Conservation (phyloP, 2,797 vertebrate species). For the Xiphophorus birchmanni region DNA sequence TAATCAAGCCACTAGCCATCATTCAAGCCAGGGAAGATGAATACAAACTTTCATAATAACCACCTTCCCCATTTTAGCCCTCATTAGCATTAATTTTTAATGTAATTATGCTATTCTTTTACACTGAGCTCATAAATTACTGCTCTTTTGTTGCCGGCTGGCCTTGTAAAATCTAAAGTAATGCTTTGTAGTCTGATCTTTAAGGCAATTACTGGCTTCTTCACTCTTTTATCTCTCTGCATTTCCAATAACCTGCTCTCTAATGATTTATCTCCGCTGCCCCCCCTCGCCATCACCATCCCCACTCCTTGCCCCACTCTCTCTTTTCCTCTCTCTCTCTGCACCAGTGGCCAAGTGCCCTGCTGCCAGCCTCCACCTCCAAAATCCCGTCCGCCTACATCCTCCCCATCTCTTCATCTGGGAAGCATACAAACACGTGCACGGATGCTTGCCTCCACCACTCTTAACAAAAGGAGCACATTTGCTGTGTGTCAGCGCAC, state of each 20-base stretch:
- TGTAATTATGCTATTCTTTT: conserved; percentile 99
- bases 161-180: conserved; percentile 99
- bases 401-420: conserved; percentile 65
- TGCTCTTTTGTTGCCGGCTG: conserved; percentile 98
- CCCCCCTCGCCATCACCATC: conserved; percentile 25
- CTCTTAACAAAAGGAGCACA: conserved; percentile 42
- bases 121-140: conserved; percentile 99
- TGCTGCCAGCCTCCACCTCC: conserved; percentile 66
- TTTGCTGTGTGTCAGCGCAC: conserved; percentile 23
- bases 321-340: conserved; percentile 55
- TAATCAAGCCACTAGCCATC: conserved; percentile 99
- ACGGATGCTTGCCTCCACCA: conserved; percentile 42
- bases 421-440: conserved; percentile 57
- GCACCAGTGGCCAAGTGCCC: conserved; percentile 73
- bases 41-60: conserved; percentile 99
- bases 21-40: conserved; percentile 98
- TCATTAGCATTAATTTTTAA: conserved; percentile 99
- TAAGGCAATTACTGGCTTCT: conserved; percentile 99
- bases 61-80: conserved; percentile 99
- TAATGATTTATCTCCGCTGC: conserved; percentile 85
- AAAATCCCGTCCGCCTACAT: conserved; percentile 70
- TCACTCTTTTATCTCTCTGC: conserved; percentile 89
- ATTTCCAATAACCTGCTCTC: conserved; percentile 92
- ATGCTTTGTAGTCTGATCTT: conserved; percentile 99
- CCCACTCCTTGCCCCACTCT: conserved; percentile 40